Evolutionary conservation across 1,140 invertebrate species (phyloP).

Genomic region (Drosophila nigrodunni): DNA sequence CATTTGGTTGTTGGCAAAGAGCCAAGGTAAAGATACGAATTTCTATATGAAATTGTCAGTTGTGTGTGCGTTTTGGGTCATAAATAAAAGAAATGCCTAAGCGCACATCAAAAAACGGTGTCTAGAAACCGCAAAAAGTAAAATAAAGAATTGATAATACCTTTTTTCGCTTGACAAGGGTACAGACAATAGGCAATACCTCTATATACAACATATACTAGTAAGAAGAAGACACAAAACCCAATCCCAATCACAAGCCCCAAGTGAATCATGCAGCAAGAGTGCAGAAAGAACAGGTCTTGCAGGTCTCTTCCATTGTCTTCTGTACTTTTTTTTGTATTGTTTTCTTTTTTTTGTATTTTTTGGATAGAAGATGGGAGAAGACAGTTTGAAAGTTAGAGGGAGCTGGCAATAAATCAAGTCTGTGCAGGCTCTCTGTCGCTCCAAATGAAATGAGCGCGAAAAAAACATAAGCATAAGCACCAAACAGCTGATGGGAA

Average conservation of each 20-base stretch:
- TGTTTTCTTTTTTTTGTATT: constrained; percentile 3
- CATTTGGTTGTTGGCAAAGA: constrained; percentile 16
- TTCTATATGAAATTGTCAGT: constrained; percentile 10
- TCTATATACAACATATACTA: neutral
- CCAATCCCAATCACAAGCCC: constrained; percentile 27
- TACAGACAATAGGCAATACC: constrained; percentile 28
- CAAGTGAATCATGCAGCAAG: constrained; percentile 43
- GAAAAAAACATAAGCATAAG: constrained; percentile 74
- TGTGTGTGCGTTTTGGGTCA: constrained; percentile 12
- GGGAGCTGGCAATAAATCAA: constrained; percentile 66
- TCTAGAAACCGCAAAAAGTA: constrained; percentile 45
- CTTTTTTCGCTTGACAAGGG: constrained; percentile 38
- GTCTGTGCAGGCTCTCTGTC: constrained; percentile 37
- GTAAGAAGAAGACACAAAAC: constrained; percentile 7
- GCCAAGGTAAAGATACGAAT: constrained; percentile 33
- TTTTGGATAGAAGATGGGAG: constrained; percentile 7
- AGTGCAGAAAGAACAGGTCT: constrained; percentile 52
- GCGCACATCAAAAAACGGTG: constrained; percentile 31
- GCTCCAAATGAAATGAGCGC: constrained; percentile 50
- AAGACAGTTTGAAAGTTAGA: constrained; percentile 10
- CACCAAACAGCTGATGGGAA: constrained; percentile 70
- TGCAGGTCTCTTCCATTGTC: constrained; percentile 40
- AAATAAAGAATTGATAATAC: constrained; percentile 18
- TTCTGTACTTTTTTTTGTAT: neutral
- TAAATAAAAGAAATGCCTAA: constrained; percentile 35